Evolutionary conservation across 2,888 invertebrate species (phyloP), one percentile per base, ranked within the genome.

Genomic region (Cataglyphis altisquamis): DNA sequence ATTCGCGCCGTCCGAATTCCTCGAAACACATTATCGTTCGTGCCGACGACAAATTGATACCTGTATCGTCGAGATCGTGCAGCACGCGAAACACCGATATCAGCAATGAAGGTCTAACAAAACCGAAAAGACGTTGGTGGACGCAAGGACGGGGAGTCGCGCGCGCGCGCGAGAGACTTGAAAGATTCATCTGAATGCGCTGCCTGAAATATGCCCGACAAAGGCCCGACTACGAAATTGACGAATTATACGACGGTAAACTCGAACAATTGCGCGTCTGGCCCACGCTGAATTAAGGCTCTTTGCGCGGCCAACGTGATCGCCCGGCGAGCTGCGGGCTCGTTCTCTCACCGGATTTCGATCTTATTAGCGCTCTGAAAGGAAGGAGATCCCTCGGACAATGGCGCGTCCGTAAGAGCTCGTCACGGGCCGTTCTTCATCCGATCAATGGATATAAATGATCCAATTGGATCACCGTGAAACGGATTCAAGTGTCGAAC

Each of bases 231-330:
- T 32, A 18, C 57, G 70, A 41, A 70, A 55, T 70, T 78, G 77
- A 82, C 72, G 80, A 84, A 88, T 89, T 87, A 89, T 85, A 87
- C 87, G 84, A 82, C 82, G 66, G 55, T 72, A 39, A 84, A 72
- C 75, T 84, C 82, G 29, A 72, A 80, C 85, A 84, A 84, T 87
- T 84, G 82, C 68, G 75, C 39, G 55, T 29, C 73, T 78, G 84
- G 68, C 82, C 81, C 74, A 75, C 80, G 87, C 57, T 70, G 60
- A 84, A 87, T 84, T 88, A 64, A 70, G 48, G 60, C 72, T 48
- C 60, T 48, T 25, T 32, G 57, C 39, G 36, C 39, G 29, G 55
- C 55, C 41, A 12, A 25, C 55, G 15, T n/a, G 45, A 18, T n/a
- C 41, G 62, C 60, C 29, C 0, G 6, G 3, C 12, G 25, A 15